These are phyloP conservation scores for Biston betularia DNA, from an alignment of 2,888 invertebrate genomes.

Conservation along the genomic window DNA sequence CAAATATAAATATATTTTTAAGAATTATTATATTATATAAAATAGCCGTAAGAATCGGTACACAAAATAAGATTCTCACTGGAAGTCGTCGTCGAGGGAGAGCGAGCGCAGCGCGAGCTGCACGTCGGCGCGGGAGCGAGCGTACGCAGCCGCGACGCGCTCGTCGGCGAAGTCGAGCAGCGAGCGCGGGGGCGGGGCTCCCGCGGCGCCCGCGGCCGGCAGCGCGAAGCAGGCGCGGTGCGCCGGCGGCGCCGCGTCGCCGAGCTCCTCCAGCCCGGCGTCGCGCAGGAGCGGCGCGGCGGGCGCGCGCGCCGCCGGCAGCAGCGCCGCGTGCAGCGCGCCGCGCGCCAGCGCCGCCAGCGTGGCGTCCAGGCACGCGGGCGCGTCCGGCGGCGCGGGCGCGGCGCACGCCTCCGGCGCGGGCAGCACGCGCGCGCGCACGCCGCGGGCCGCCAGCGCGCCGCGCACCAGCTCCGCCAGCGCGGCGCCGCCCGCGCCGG, in stretches of 20 bases:
- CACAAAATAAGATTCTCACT: too few relatives aligned
- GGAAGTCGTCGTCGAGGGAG: not conserved
- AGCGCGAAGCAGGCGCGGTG: slow-evolving; percentile 62
- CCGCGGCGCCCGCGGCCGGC: slow-evolving; percentile 52
- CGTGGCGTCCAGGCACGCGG: slow-evolving; percentile 48
- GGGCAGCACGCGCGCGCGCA: slow-evolving; percentile 16
- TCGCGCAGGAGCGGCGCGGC: slow-evolving; percentile 59
- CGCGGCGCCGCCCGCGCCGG: slow-evolving; percentile 18
- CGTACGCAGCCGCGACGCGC: not conserved
- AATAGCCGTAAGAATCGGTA: too few relatives aligned
- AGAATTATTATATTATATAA: too few relatives aligned
- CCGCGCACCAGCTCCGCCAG: slow-evolving; percentile 36
- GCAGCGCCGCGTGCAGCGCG: slow-evolving; percentile 48
- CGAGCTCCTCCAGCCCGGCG: slow-evolving; percentile 64
- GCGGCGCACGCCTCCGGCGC: slow-evolving; percentile 29
- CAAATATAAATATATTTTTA: too few relatives aligned
- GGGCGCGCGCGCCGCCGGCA: slow-evolving; percentile 36
- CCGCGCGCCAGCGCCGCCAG: slow-evolving; percentile 48
- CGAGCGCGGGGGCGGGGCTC: slow-evolving; percentile 21
- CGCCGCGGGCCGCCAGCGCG: slow-evolving; percentile 45
- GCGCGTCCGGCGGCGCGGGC: slow-evolving; percentile 31
- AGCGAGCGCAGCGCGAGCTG: not conserved
- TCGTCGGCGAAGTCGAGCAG: slow-evolving; percentile 2
- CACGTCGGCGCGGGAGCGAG: not conserved
- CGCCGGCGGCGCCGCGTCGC: slow-evolving; percentile 62